A percentile compares a stretch with the other conserved stretches of the same genome.
phyloP scores from a whole-genome alignment of 2,797 vertebrate genomes.

The Meriones psammophilus region DNA sequence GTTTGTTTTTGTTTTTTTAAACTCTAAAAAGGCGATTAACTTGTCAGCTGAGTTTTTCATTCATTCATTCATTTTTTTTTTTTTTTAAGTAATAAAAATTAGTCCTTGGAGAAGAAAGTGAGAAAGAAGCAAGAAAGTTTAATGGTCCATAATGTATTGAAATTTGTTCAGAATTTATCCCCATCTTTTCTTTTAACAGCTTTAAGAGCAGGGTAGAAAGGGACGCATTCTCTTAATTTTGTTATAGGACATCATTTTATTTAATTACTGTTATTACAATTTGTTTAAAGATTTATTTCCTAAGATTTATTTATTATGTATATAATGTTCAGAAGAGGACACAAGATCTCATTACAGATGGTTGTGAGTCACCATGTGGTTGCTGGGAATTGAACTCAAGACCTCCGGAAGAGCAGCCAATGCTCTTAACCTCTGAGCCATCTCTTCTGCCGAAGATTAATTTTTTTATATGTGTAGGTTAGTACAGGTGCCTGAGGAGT shows the following conservation, averaged over 20 bases:
- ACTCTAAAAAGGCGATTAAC: not conserved
- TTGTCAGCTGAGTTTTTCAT: not conserved
- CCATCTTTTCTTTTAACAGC: constrained; percentile 41
- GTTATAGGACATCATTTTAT: not conserved
- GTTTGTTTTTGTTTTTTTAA: not conserved
- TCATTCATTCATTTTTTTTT: too few relatives aligned
- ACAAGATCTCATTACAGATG: too few relatives aligned
- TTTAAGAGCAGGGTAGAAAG: not conserved
- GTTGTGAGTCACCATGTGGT: too few relatives aligned
- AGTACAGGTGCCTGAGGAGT: not conserved
- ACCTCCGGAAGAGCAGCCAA: too few relatives aligned
- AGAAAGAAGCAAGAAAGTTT: not conserved
- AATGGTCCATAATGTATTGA: not conserved
- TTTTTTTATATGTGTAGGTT: not conserved
- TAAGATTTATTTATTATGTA: too few relatives aligned
- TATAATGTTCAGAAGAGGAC: too few relatives aligned
- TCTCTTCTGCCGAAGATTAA: too few relatives aligned
- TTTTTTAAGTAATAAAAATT: constrained; percentile 49
- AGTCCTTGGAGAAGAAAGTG: not conserved
- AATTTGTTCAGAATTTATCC: not conserved
- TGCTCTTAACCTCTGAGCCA: too few relatives aligned
- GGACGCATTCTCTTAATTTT: not conserved
- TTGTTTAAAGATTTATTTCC: not conserved
- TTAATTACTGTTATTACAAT: not conserved
- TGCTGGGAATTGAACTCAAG: too few relatives aligned